Conservation (phyloP, 2,113 vertebrate species). For the Tupaia tana region DNA sequence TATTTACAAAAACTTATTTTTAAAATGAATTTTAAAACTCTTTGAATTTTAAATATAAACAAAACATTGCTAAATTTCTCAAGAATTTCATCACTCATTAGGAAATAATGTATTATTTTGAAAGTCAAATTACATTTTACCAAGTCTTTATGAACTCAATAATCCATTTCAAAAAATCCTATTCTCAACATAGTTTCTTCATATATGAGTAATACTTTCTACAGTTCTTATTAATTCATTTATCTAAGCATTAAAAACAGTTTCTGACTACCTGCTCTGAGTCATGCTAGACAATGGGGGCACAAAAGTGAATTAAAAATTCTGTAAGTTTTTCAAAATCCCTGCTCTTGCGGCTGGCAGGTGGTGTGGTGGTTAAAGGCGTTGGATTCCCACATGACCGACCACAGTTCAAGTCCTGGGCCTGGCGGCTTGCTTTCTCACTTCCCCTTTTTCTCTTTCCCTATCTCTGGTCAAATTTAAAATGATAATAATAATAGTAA, state of each 20-base stretch:
- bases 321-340: not conserved
- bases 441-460: too few relatives aligned
- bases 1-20: constrained; percentile 6
- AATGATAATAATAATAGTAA: too few relatives aligned
- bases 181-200: not conserved
- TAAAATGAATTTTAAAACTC: constrained; percentile 41
- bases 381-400: too few relatives aligned
- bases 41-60: constrained; percentile 36
- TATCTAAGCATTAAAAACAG: constrained; percentile 2
- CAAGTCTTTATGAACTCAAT: not conserved
- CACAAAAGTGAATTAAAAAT: not conserved
- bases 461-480: too few relatives aligned
- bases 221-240: constrained; percentile 25
- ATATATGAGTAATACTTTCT: not conserved
- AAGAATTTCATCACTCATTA: constrained; percentile 8
- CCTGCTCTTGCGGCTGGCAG: not conserved
- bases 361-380: too few relatives aligned
- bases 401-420: too few relatives aligned
- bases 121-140: constrained; percentile 20
- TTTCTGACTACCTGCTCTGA: not conserved
- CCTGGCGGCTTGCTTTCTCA: too few relatives aligned
- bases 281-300: not conserved
- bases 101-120: constrained; percentile 24
- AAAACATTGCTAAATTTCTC: not conserved
- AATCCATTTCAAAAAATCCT: constrained; percentile 23